Conservation (phyloP, 23 tunicate species). For the Halocynthia roretzi region DNA sequence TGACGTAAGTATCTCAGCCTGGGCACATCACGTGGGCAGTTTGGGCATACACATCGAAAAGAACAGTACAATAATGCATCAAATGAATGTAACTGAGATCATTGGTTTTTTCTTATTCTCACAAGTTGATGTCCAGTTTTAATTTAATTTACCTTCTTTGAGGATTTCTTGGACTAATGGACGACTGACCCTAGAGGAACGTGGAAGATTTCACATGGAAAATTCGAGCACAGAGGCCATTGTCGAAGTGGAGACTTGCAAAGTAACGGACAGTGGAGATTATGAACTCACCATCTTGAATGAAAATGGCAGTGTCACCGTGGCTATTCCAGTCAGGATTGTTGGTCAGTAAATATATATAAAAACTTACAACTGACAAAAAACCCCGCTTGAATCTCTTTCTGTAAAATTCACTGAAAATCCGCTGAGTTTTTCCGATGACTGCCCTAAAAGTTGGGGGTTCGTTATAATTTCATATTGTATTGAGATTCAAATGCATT, state of each 20-base stretch:
- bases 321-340: slow-evolving; percentile 72
- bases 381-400: no score
- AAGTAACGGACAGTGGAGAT: slow-evolving; percentile 56
- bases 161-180: slow-evolving; percentile 91
- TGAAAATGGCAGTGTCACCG: slow-evolving; percentile 57
- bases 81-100: not conserved
- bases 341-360: slow-evolving; percentile 14
- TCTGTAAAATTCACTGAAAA: no score
- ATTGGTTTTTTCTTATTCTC: not conserved
- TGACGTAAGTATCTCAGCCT: slow-evolving; percentile 25
- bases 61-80: slow-evolving; percentile 1
- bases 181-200: slow-evolving; percentile 65
- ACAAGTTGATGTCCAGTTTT: not conserved
- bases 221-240: slow-evolving; percentile 47
- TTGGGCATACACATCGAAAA: not conserved
- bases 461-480: no score
- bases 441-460: no score
- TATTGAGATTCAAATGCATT: no score
- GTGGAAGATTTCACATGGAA: slow-evolving; percentile 75
- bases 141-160: not conserved
- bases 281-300: slow-evolving; percentile 68
- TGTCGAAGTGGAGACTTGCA: slow-evolving; percentile 45
- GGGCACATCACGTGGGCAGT: no score
- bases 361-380: not conserved
- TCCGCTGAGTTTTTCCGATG: no score